phyloP scores from a whole-genome alignment of 2,888 invertebrate genomes.

The Pseudeuparius sepicola region DNA sequence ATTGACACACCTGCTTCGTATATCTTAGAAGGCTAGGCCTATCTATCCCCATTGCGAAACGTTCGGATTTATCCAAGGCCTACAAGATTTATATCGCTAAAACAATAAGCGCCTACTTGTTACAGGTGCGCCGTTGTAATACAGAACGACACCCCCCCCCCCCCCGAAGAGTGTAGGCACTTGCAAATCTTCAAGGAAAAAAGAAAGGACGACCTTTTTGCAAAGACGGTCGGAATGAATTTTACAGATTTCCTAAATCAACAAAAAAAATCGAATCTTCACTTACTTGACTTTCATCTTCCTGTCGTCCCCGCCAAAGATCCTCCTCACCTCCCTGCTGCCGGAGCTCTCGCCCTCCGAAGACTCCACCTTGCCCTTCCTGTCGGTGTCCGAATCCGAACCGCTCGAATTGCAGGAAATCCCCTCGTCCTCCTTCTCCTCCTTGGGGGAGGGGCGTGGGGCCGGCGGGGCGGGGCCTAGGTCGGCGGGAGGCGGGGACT shows the following conservation, averaged over 20 bases:
- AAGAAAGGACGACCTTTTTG: no score
- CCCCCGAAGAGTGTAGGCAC: slow-evolving; percentile 1
- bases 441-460: background rate
- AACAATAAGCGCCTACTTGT: no score
- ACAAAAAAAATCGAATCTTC: background rate
- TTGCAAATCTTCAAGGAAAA: no score
- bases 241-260: no score
- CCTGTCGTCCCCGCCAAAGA: slow-evolving; percentile 41
- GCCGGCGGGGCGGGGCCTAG: background rate
- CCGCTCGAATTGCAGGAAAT: slow-evolving; percentile 37
- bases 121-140: no score
- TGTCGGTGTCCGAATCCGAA: slow-evolving; percentile 31
- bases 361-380: slow-evolving; percentile 17
- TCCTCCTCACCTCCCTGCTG: slow-evolving; percentile 52
- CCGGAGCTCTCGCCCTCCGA: slow-evolving; percentile 56
- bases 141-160: no score
- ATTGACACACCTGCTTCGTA: no score
- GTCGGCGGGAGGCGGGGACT: slow-evolving; percentile 14
- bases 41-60: no score
- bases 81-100: no score
- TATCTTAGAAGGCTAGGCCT: no score
- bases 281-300: slow-evolving; percentile 44
- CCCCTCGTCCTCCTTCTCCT: slow-evolving; percentile 35
- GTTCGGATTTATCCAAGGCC: no score
- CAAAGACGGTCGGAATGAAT: no score